Evolutionary conservation across 2,113 vertebrate species (phyloP), one percentile per base, ranked within the genome.

Genomic region (Hippocampus abdominalis): DNA sequence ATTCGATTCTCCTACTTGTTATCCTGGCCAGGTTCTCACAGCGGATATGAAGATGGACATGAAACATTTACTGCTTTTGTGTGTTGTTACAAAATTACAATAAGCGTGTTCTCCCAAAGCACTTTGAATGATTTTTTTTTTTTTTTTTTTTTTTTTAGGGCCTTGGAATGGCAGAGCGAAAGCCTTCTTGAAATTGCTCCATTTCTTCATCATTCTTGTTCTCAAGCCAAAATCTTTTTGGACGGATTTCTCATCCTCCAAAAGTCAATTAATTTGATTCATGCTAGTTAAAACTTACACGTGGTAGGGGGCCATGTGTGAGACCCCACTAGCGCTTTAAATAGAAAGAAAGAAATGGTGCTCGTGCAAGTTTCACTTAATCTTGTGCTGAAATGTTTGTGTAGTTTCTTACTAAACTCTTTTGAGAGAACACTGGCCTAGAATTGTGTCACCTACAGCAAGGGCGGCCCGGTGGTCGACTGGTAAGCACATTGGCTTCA

Each of bases 1-100:
- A 69, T 80, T 77, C 83, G 70, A 77, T 67, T 60, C 54, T 68
- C 39, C 21, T n/a, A 48, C 76, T 81, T 74, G 85, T 80, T 89
- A 82, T 81, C 81, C 53, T 69, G 76, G 79, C 61, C 68, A 62
- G 39, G 74, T 75, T 13, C 62, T 71, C 1, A 18, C 40, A 78
- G 73, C 74, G 2, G 74, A 72, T 76, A 76, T 68, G 39, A 77
- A 73, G 71, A 42, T 59, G 20, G 68, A 69, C 72, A 53, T 53
- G 18, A 77, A 78, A 62, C 69, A 32, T 20, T 29, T 68, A 59
- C 21, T 11, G 32, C 15, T 32, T 29, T 32, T 60, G 57, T 60
- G 13, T 8, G 3, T 29, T 4, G 3, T 15, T 8, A 16, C 27
- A 32, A 15, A 29, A 60, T 32, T 29, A 59, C 15, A 59, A 32